A percentile compares a stretch with the other conserved stretches of the same genome.
These are phyloP conservation scores for Pseudolaguvia tuberculata DNA, from an alignment of 2,113 vertebrate genomes.

Conservation along the genomic window DNA sequence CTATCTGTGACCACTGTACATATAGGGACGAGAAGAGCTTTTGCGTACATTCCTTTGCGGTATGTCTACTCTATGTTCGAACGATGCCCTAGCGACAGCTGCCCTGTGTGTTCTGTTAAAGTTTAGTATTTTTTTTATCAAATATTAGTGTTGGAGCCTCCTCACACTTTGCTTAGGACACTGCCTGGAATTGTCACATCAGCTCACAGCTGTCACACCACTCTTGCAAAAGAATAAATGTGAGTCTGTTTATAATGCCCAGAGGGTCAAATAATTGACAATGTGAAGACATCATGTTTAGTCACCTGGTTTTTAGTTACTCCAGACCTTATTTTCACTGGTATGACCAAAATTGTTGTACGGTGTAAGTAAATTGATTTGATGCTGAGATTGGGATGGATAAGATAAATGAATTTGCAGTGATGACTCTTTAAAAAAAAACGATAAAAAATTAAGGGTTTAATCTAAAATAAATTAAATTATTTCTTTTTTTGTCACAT, in stretches of 20 bases:
- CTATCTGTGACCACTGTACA: not conserved
- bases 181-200: slow-evolving; percentile 14
- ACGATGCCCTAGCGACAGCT: not conserved
- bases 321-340: not conserved
- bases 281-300: not conserved
- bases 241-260: not conserved
- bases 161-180: too few species aligned
- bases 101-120: not conserved
- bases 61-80: not conserved
- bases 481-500: too few species aligned
- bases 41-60: not conserved
- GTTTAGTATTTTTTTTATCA: not conserved
- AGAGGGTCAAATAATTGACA: not conserved
- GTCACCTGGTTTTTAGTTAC: not conserved
- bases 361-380: too few species aligned
- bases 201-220: not conserved
- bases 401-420: too few species aligned
- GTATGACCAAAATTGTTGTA: too few species aligned
- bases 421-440: too few species aligned
- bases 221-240: not conserved
- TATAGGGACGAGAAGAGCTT: not conserved
- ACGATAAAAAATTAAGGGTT: too few species aligned
- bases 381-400: too few species aligned
- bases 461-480: too few species aligned
- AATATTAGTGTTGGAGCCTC: not conserved